Evolutionary conservation across 2,888 invertebrate genomes (phyloP), one percentile per base, ranked within the genome.

Genomic region (Cheilosia soror): DNA sequence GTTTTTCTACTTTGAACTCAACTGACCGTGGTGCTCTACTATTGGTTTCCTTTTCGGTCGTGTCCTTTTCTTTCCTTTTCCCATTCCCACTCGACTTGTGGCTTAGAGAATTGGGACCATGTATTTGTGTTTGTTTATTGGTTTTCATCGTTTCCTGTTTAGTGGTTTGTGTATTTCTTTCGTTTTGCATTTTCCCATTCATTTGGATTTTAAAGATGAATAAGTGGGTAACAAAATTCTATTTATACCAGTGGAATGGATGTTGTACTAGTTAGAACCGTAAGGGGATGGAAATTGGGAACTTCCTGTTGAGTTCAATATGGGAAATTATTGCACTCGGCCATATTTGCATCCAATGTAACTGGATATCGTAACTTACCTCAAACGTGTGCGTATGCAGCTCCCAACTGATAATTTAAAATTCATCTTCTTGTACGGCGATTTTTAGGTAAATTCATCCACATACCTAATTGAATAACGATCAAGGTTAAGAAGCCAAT

Each of bases 111-210:
- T 42, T 51, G 51, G 20, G 42, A 37, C 11, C 4, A 37, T 9
- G 11, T 11, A 37, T 37, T 37, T 37, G 55, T 55, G 73, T 78
- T 78, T 42, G 68, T 78, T 80, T 69, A 62, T 81, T 81, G 62
- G 53, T 80, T 63, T 63, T 40, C 37, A 73, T 77, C 68, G 69
- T 75, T 84, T 84, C 83, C 83, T 79, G 79, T 84, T 68, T 53
- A 62, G 66, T 68, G 78, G 63, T 73, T 72, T 60, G 79, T 68
- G n/a, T 79, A 51, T 79, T 84, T 84, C 58, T 79, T 75, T 79
- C 79, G 47, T 69, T 84, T 84, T 69, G 40, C n/a, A 75, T 75
- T 69, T 83, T 84, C 58, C 58, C 65, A 75, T 69, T 69, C 47
- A 60, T 55, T 47, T 58, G 11, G 20, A 25, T 47, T n/a, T 25